These are phyloP conservation scores for Semnopithecus entellus DNA, from an alignment of 2,113 vertebrate genomes.

Conservation along the genomic window DNA sequence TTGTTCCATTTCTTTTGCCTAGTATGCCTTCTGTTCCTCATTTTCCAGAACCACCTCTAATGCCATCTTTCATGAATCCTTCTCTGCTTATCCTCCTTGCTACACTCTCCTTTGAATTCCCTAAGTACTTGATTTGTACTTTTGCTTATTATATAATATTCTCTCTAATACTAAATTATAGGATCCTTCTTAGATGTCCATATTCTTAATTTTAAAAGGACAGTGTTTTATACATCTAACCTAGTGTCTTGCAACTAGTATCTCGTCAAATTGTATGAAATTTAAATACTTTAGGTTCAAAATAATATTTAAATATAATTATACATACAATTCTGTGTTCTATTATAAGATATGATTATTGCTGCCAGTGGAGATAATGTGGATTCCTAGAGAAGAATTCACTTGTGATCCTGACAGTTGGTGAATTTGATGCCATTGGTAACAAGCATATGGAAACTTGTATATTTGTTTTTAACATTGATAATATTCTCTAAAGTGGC, in stretches of 20 bases:
- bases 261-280: conserved; percentile 7
- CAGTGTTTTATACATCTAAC: not conserved
- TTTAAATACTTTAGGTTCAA: conserved; percentile 33
- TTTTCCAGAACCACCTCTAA: not conserved
- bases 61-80: not conserved
- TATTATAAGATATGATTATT: not conserved
- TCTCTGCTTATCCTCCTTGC: not conserved
- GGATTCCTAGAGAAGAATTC: not conserved
- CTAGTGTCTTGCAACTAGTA: not conserved
- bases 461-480: not conserved
- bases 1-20: not conserved
- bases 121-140: not conserved
- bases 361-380: not conserved
- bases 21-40: not conserved
- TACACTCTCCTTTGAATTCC: not conserved
- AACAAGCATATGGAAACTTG: not conserved
- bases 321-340: not conserved
- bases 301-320: not conserved
- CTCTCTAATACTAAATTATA: not conserved
- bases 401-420: not conserved
- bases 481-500: not conserved
- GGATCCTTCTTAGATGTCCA: not conserved
- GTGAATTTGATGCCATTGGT: not conserved
- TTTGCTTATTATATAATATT: conserved; percentile 2
- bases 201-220: conserved; percentile 36